Conservation (phyloP, 1,140 invertebrate genomes). For the Eubasilissa regina region DNA sequence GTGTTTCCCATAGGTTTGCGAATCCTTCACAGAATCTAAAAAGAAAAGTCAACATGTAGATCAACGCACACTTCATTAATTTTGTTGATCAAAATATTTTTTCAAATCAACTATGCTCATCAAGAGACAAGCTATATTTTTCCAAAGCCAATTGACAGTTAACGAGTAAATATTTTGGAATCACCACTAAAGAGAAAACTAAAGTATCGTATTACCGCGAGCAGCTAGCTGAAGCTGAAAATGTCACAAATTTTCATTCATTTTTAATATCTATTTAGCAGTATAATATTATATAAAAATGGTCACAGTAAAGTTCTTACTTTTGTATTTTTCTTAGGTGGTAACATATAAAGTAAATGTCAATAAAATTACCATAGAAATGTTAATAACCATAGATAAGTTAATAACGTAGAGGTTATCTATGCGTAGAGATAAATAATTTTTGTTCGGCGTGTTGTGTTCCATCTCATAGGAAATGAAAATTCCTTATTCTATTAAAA, state of each 20-base stretch:
- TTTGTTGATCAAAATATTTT: background rate
- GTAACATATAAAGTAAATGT: background rate
- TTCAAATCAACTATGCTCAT: slow-evolving; percentile 8
- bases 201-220: slow-evolving; percentile 48
- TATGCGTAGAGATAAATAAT: too few relatives aligned
- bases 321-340: background rate
- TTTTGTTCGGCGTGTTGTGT: too few relatives aligned
- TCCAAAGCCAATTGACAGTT: slow-evolving; percentile 6
- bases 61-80: slow-evolving; percentile 25
- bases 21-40: slow-evolving; percentile 44
- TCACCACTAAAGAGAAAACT: slow-evolving; percentile 17
- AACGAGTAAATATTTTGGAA: slow-evolving; percentile 45
- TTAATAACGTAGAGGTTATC: too few relatives aligned
- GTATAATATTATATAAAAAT: slow-evolving; percentile 21
- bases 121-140: background rate
- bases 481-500: too few relatives aligned
- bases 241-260: slow-evolving; percentile 37
- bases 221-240: slow-evolving; percentile 13
- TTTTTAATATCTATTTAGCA: slow-evolving; percentile 24
- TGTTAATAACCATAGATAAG: background rate
- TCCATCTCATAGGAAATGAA: too few relatives aligned
- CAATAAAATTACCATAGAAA: background rate
- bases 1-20: slow-evolving; percentile 40
- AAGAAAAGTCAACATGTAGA: slow-evolving; percentile 38
- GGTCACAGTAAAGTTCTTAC: background rate